These are phyloP conservation scores for Avahi laniger DNA, from an alignment of 2,797 vertebrate genomes.

Conservation along the genomic window DNA sequence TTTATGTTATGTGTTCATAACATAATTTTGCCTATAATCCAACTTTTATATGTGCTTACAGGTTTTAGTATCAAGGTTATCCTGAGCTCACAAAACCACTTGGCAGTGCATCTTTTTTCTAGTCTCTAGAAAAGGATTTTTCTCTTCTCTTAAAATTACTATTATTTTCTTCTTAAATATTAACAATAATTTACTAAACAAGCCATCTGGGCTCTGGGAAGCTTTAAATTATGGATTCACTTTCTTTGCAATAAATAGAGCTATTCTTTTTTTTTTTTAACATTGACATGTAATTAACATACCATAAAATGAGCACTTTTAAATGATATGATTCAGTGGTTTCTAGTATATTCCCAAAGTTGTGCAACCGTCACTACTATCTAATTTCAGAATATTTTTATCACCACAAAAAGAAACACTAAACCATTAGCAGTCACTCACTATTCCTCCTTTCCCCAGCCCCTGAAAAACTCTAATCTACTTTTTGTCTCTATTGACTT, in stretches of 20 bases:
- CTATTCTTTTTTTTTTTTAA: neutral
- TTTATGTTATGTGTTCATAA: neutral
- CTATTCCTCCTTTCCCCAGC: neutral
- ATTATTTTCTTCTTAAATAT: neutral
- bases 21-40: constrained; percentile 2
- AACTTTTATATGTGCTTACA: neutral
- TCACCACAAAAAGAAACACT: neutral
- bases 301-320: neutral
- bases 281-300: neutral
- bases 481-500: neutral
- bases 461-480: neutral
- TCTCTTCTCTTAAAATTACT: neutral
- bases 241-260: neutral
- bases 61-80: neutral
- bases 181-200: constrained; percentile 15
- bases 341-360: neutral
- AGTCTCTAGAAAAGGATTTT: neutral
- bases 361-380: neutral
- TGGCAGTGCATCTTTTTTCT: neutral
- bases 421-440: neutral
- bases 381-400: constrained; percentile 7
- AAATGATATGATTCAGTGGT: neutral
- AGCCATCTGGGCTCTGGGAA: neutral
- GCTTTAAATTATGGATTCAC: neutral
- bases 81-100: neutral